phyloP scores from a whole-genome alignment of 2,797 vertebrate species.

The Taenioides sp. region DNA sequence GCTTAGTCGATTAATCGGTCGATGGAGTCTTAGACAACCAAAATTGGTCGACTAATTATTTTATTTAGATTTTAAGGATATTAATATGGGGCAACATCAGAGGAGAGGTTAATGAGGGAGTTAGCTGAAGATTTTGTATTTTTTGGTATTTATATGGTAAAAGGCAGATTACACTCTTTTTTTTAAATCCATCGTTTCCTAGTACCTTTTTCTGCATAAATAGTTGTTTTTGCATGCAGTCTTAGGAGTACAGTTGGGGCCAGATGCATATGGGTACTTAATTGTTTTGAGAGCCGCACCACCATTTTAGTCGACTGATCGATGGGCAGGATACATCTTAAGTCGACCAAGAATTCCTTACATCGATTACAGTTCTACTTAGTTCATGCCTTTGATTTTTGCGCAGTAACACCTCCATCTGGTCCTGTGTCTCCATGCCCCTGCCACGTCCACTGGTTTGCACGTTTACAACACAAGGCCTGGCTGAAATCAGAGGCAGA shows the following conservation, averaged over 20 bases:
- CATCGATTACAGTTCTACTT: conserved; percentile 52
- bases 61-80: not conserved
- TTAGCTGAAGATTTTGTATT: too few relatives aligned
- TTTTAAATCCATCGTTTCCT: conserved; percentile 16
- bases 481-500: conserved; percentile 70
- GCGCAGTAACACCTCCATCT: conserved; percentile 58
- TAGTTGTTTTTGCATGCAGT: too few relatives aligned
- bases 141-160: too few relatives aligned
- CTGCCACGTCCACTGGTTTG: conserved; percentile 52
- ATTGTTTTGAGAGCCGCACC: too few relatives aligned
- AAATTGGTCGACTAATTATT: not conserved
- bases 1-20: not conserved
- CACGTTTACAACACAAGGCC: conserved; percentile 45
- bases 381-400: conserved; percentile 49
- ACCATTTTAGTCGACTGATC: too few relatives aligned
- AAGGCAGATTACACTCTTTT: too few relatives aligned
- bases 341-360: not conserved
- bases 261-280: too few relatives aligned
- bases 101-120: too few relatives aligned
- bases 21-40: not conserved
- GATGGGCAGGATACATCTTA: too few relatives aligned
- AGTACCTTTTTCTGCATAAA: too few relatives aligned
- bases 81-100: not conserved
- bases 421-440: conserved; percentile 59
- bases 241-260: too few relatives aligned